Evolutionary conservation across 2,888 invertebrate genomes (phyloP).

Genomic region (Cartodere bifasciata): DNA sequence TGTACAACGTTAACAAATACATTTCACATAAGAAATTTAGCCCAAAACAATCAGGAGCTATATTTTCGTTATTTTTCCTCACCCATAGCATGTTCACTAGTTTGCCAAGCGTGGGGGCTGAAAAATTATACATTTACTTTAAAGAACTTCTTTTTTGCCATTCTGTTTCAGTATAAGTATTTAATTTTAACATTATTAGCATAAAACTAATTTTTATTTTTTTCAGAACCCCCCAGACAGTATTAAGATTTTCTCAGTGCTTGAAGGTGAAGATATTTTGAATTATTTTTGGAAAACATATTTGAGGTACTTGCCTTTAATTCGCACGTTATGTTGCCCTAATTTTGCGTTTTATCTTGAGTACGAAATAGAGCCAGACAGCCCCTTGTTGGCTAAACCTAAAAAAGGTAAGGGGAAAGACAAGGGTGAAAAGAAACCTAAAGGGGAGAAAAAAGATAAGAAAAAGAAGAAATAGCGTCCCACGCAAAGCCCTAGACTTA

Average conservation of each 20-base stretch:
- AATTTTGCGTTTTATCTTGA: constrained; percentile 28
- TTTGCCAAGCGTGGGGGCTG: constrained; percentile 23
- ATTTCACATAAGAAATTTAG: constrained; percentile 22
- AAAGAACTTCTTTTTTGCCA: constrained; percentile 28
- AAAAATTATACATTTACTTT: constrained; percentile 30
- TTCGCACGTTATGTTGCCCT: constrained; percentile 28
- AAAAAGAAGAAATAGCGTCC: constrained; percentile 18
- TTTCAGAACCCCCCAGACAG: constrained; percentile 28
- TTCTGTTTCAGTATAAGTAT: constrained; percentile 26
- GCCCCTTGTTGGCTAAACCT: constrained; percentile 11
- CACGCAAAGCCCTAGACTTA: too few relatives aligned
- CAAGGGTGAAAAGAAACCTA: constrained; percentile 16
- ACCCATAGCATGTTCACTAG: constrained; percentile 29
- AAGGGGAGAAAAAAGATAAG: constrained; percentile 16
- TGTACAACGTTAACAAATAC: constrained; percentile 27
- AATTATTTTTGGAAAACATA: constrained; percentile 29
- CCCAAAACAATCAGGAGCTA: constrained; percentile 24
- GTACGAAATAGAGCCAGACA: constrained; percentile 22
- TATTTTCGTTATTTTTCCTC: constrained; percentile 30
- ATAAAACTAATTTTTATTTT: constrained; percentile 7
- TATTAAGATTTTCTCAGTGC: constrained; percentile 25
- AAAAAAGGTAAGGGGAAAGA: constrained; percentile 13
- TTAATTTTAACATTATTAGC: constrained; percentile 8
- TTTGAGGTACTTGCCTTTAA: constrained; percentile 30
- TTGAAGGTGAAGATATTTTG: constrained; percentile 26